Conservation (phyloP, 2,888 invertebrate genomes). For the Apamea monoglypha region DNA sequence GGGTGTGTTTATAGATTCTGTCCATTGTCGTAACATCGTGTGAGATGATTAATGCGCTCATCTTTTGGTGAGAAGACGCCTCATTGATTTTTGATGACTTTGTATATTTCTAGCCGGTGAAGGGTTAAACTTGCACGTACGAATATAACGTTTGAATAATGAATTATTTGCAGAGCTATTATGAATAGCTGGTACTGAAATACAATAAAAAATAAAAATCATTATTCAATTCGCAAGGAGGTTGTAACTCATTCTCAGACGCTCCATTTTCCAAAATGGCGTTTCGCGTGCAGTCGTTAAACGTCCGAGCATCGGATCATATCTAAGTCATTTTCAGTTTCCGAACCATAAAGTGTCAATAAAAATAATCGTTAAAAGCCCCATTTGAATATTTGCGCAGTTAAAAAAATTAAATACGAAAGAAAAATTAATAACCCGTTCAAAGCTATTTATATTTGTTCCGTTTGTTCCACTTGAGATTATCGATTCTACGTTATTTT, state of each 20-base stretch:
- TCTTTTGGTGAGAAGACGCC: conserved; percentile 76
- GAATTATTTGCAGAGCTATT: conserved; percentile 6
- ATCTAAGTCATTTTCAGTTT: conserved; percentile 86
- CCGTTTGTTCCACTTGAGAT: conserved; percentile 75
- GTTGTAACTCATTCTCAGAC: conserved; percentile 53
- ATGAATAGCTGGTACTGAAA: conserved; percentile 14
- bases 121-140: conserved; percentile 58
- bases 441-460: conserved; percentile 68
- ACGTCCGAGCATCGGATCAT: conserved; percentile 78
- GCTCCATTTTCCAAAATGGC: conserved; percentile 69
- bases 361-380: conserved; percentile 85
- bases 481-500: conserved; percentile 73
- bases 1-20: conserved; percentile 70
- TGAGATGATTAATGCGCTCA: conserved; percentile 86
- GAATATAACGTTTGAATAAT: conserved; percentile 24
- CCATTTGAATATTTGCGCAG: conserved; percentile 86
- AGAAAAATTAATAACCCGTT: conserved; percentile 86
- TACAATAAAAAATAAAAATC: conserved; percentile 32
- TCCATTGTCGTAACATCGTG: conserved; percentile 78
- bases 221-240: conserved; percentile 40
- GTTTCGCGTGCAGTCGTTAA: conserved; percentile 73
- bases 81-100: conserved; percentile 83
- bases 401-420: conserved; percentile 81
- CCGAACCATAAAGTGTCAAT: conserved; percentile 89
- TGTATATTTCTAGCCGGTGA: conserved; percentile 62